Percentiles rank a stretch among this genome's conserved stretches.
phyloP scores from a whole-genome alignment of 2,888 invertebrate species.

The Philhelius pedissequus region DNA sequence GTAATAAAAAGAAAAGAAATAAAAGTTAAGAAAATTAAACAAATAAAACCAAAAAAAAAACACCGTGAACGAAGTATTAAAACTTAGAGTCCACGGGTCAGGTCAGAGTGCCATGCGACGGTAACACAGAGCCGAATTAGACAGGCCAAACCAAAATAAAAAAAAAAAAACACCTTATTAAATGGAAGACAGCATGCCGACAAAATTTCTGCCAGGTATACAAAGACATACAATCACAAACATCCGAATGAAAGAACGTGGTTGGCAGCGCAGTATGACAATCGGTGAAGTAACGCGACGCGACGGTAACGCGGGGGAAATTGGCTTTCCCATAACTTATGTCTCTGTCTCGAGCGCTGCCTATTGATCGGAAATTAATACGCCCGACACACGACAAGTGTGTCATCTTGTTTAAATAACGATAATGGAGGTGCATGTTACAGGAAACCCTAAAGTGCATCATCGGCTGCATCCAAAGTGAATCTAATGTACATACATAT shows the following conservation, averaged over 20 bases:
- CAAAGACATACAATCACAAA: constrained; percentile 5
- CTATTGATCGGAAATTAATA: constrained; percentile 69
- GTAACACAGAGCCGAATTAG: constrained; percentile 41
- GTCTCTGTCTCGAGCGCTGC: constrained; percentile 60
- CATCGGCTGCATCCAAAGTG: constrained; percentile 64
- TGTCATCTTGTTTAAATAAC: constrained; percentile 69
- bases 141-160: neutral
- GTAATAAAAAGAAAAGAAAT: constrained; percentile 16
- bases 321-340: constrained; percentile 64
- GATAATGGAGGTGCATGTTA: constrained; percentile 68
- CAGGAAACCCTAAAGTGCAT: constrained; percentile 69
- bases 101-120: constrained; percentile 58
- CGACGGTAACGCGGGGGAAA: constrained; percentile 21
- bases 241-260: constrained; percentile 13
- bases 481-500: constrained; percentile 23
- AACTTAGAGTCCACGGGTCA: constrained; percentile 50
- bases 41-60: neutral
- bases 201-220: constrained; percentile 35
- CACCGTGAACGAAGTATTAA: constrained; percentile 32
- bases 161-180: constrained; percentile 32
- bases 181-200: constrained; percentile 66
- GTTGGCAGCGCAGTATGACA: constrained; percentile 23
- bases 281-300: neutral
- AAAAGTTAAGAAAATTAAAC: constrained; percentile 4
- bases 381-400: constrained; percentile 68